Evolutionary conservation across 2,888 invertebrate genomes (phyloP).

Genomic region (Amiota mariae): DNA sequence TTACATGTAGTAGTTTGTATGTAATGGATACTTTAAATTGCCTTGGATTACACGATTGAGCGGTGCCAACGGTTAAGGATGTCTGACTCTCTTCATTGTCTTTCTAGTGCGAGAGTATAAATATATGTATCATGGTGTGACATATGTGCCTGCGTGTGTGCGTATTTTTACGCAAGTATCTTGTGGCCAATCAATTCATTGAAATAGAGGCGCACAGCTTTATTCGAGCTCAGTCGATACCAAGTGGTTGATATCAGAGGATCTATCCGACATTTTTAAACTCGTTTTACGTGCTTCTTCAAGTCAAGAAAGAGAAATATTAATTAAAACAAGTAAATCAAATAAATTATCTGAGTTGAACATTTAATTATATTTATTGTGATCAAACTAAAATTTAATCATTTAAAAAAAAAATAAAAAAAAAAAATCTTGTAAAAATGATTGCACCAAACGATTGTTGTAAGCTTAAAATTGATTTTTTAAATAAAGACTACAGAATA

Average conservation of each 20-base stretch:
- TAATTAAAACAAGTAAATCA: conserved; percentile 3
- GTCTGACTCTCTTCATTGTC: conserved; percentile 23
- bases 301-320: no score
- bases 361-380: no score
- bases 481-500: no score
- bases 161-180: conserved; percentile 1
- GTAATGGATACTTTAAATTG: conserved; percentile 32
- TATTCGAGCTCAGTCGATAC: conserved; percentile 72
- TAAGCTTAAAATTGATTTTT: no score
- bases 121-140: no score
- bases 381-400: no score
- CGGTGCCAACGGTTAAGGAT: conserved; percentile 50
- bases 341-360: neutral
- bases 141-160: neutral
- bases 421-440: no score
- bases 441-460: no score
- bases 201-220: conserved; percentile 72
- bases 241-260: conserved; percentile 63
- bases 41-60: conserved; percentile 49
- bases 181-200: conserved; percentile 66
- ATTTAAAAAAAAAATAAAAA: no score
- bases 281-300: no score
- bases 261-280: no score
- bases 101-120: neutral
- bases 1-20: conserved; percentile 1